Evolutionary conservation across 1,140 invertebrate genomes (phyloP).

Genomic region (Tenebrio molitor): DNA sequence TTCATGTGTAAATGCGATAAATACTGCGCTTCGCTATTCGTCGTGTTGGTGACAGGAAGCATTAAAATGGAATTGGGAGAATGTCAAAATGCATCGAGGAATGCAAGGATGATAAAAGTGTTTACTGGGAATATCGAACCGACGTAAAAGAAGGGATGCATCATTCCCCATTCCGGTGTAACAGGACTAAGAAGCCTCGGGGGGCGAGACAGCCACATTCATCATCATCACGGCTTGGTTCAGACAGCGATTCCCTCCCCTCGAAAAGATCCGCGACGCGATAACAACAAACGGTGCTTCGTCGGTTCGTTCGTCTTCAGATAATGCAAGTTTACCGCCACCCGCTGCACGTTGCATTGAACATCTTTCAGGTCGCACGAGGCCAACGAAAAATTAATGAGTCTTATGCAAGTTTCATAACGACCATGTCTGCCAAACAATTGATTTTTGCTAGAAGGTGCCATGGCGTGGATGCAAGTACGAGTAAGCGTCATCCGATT

Average conservation of each 20-base stretch:
- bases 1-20: constrained; percentile 42
- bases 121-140: constrained; percentile 42
- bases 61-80: constrained; percentile 35
- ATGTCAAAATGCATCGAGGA: constrained; percentile 41
- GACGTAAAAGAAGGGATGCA: constrained; percentile 24
- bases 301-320: constrained; percentile 27
- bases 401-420: constrained; percentile 21
- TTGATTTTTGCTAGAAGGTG: constrained; percentile 4
- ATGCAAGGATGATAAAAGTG: constrained; percentile 42
- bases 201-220: constrained; percentile 51
- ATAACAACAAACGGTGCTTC: constrained; percentile 36
- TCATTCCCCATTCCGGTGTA: constrained; percentile 23
- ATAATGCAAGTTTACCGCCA: constrained; percentile 28
- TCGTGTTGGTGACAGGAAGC: background rate
- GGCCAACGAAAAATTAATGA: constrained; percentile 40
- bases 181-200: constrained; percentile 19
- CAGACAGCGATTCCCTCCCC: constrained; percentile 47
- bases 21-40: background rate
- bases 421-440: constrained; percentile 6
- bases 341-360: constrained; percentile 39
- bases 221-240: constrained; percentile 53
- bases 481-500: too few relatives aligned
- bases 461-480: too few relatives aligned
- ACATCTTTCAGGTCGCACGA: constrained; percentile 24
- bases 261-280: constrained; percentile 29